Base-by-base conservation (phyloP, 37 sponge, comb jelly and placozoan species). In the Diacarnus erythraeanus region DNA sequence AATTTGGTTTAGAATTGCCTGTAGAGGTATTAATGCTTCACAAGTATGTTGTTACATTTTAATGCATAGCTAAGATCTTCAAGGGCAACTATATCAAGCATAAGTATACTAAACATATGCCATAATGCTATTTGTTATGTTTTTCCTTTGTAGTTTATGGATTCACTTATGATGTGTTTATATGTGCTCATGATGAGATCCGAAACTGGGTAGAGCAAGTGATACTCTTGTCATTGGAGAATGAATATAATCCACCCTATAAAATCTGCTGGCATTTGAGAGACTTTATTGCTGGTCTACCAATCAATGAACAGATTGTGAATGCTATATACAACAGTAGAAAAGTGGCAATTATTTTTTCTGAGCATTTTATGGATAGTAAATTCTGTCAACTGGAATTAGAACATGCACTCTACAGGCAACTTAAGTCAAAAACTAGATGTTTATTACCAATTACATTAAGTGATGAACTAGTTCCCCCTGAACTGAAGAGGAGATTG, bases 251-350 rank as follows among this genome's bases (percentile, higher is more conserved):
- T 1, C 26, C 57, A 23, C 58, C 43, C 18, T 83, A 83, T 58
- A 74, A 39, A 42, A 23, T 83, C 26, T 75, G 72, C 76, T 83
- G 84, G 84, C 84, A 83, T 21, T 29, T 47, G 41, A 35, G 71
- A 17, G 78, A 84, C 72, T 69, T 82, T 38, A 44, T 77, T 38
- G 68, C 76, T 25, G 82, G 82, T 2, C 33, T 33, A 27, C 33
- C 78, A 21, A 77, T 76, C 40, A 64, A 42, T 30, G 47, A 76
- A 3, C 37, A 84, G 42, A 84, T 84, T 22, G 56, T 39, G 36
- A 61, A 84, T 26, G 64, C 77, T 57, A 57, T 77, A 8, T 35
- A 76, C 60, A 51, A 69, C 61, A 84, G 84, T 42, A 66, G 84
- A 54, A 75, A 75, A 64, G 51, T 75, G 42, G 61, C 75, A 9